These are phyloP conservation scores for Cosmopolites sordidus DNA, from an alignment of 2,888 invertebrate species.

Conservation along the genomic window DNA sequence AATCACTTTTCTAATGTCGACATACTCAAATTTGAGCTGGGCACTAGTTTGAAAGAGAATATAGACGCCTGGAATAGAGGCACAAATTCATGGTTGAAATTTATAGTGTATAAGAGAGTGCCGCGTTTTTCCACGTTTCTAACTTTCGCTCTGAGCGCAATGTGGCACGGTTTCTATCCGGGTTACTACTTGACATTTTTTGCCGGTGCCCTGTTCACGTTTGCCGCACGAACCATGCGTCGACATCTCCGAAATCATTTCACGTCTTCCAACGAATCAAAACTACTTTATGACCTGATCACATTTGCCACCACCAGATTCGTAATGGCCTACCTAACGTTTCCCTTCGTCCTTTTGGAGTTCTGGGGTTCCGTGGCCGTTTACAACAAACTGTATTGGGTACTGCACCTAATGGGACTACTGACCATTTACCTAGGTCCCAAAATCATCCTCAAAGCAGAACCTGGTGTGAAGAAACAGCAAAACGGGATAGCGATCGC, in stretches of 20 bases:
- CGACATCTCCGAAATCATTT: slow-evolving; percentile 76
- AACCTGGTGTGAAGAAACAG: slow-evolving; percentile 21
- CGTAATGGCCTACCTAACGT: slow-evolving; percentile 83
- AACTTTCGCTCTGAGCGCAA: slow-evolving; percentile 83
- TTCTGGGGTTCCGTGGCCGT: slow-evolving; percentile 71
- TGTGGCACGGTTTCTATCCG: slow-evolving; percentile 96
- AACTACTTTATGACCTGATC: slow-evolving; percentile 75
- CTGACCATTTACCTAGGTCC: slow-evolving; percentile 43
- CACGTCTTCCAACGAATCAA: slow-evolving; percentile 59
- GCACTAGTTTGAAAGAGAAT: slow-evolving; percentile 73
- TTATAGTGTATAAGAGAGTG: slow-evolving; percentile 84
- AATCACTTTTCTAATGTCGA: slow-evolving; percentile 90
- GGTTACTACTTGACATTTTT: slow-evolving; percentile 90
- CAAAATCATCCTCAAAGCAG: slow-evolving; percentile 36
- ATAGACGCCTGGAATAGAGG: slow-evolving; percentile 93
- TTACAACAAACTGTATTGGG: slow-evolving; percentile 66
- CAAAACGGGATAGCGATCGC: slow-evolving; percentile 42
- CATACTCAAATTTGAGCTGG: slow-evolving; percentile 82
- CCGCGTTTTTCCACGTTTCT: slow-evolving; percentile 65
- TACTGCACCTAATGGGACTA: slow-evolving; percentile 45
- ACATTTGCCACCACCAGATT: slow-evolving; percentile 80
- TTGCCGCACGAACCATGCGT: slow-evolving; percentile 77
- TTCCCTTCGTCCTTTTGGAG: slow-evolving; percentile 88
- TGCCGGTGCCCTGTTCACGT: slow-evolving; percentile 82
- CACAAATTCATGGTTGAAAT: slow-evolving; percentile 89